Conservation (phyloP, 2,888 invertebrate species). For the Nomada goodeniana region DNA sequence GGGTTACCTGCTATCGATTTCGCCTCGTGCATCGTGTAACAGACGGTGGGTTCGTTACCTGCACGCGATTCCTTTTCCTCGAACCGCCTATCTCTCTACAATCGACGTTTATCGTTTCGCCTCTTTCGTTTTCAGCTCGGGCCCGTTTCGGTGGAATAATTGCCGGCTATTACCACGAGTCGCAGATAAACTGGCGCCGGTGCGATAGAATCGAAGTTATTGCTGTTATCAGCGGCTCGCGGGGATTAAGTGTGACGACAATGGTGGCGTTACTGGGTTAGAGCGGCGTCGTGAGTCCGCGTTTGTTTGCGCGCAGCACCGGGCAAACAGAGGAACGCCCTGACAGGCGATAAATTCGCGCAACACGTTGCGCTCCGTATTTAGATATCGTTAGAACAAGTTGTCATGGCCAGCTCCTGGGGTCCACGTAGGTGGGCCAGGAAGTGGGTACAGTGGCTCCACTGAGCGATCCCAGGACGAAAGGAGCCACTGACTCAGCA, state of each 20-base stretch:
- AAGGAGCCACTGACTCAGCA: conserved; percentile 61
- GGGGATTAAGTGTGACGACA: conserved; percentile 17
- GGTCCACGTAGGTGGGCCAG: conserved; percentile 65
- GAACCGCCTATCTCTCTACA: conserved; percentile 68
- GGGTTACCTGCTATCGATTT: conserved; percentile 44
- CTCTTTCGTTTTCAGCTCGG: conserved; percentile 22
- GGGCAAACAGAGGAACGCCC: conserved; percentile 22
- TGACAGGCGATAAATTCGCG: conserved; percentile 40
- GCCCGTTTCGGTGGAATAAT: conserved; percentile 43
- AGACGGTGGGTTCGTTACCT: conserved; percentile 70
- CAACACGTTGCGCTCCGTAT: conserved; percentile 47
- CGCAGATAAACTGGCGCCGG: conserved; percentile 19
- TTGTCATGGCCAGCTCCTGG: conserved; percentile 49
- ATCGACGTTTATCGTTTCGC: conserved; percentile 62
- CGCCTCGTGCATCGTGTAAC: conserved; percentile 40
- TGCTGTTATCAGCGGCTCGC: conserved; percentile 15
- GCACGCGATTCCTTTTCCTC: conserved; percentile 76
- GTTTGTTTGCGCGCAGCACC: conserved; percentile 27
- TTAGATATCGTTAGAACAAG: conserved; percentile 62
- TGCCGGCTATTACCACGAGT: conserved; percentile 34
- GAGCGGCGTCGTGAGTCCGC: neutral
- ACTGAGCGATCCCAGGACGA: conserved; percentile 30
- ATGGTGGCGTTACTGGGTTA: conserved; percentile 41
- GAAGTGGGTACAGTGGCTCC: conserved; percentile 46
- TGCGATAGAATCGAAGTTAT: conserved; percentile 4